Conservation (phyloP, 2,113 vertebrate species). For the Zingel zingel region DNA sequence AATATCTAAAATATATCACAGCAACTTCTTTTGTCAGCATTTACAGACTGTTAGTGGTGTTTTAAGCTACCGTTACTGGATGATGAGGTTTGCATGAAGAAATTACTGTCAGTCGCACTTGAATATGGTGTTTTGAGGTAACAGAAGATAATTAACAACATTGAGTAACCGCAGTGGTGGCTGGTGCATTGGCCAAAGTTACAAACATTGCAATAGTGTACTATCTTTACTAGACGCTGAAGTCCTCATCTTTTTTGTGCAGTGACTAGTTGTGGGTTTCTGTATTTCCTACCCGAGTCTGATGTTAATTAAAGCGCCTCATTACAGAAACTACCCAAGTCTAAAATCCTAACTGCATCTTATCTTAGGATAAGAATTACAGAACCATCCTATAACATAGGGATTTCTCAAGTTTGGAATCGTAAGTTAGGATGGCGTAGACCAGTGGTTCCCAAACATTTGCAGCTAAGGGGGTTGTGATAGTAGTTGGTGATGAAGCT, state of each 20-base stretch:
- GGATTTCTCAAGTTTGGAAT: no score
- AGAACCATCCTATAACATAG: no score
- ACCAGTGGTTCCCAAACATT: no score
- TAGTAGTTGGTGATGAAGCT: not conserved
- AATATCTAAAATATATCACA: not conserved
- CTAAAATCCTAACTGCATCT: no score
- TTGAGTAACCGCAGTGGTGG: no score
- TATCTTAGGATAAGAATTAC: no score
- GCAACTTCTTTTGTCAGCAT: not conserved
- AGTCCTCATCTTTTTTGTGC: not conserved
- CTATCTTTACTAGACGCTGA: not conserved
- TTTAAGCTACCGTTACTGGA: not conserved
- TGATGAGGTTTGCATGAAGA: not conserved
- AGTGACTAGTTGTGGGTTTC: not conserved
- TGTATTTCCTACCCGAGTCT: not conserved
- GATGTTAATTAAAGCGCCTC: not conserved
- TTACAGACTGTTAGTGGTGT: not conserved
- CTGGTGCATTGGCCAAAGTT: no score
- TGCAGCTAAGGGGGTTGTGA: no score
- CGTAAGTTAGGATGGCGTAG: no score
- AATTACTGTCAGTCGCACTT: not conserved
- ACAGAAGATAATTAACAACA: not conserved
- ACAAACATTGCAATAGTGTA: no score
- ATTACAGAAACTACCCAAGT: no score
- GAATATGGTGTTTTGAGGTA: not conserved